phyloP scores from a whole-genome alignment of 2,797 vertebrate genomes.

The Eurystomus glaucurus region DNA sequence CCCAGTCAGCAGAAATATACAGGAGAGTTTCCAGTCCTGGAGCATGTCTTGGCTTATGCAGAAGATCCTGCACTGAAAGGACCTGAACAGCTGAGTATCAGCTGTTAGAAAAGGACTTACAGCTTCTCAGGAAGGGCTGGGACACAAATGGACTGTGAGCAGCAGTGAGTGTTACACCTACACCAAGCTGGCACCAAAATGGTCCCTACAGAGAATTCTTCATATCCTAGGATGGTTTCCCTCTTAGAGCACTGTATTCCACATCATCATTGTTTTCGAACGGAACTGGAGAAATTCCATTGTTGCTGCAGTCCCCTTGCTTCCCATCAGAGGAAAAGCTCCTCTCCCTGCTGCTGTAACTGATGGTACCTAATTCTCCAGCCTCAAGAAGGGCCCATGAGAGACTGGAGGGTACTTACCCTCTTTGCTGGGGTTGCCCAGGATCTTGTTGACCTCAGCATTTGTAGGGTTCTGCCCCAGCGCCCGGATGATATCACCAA shows the following conservation, averaged over 20 bases:
- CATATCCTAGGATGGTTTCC: neutral
- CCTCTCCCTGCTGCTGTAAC: neutral
- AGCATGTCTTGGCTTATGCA: neutral
- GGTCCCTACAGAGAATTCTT: neutral
- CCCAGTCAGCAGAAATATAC: neutral
- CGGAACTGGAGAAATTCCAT: neutral
- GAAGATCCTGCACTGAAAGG: neutral
- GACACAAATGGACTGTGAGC: neutral
- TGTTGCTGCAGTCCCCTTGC: neutral
- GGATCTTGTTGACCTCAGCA: conserved; percentile 89
- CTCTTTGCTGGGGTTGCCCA: conserved; percentile 92
- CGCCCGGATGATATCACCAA: conserved; percentile 95
- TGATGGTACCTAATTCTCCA: neutral
- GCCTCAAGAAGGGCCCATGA: fast-evolving
- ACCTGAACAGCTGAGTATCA: neutral
- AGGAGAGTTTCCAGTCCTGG: neutral
- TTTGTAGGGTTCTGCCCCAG: conserved; percentile 99
- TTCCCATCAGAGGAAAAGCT: neutral
- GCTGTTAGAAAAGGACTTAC: neutral
- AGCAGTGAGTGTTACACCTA: neutral
- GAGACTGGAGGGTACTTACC: conserved; percentile 79
- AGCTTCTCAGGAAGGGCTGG: neutral
- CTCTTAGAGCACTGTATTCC: neutral
- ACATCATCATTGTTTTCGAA: neutral
- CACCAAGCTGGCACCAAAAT: neutral